A percentile compares a stretch with the other conserved stretches of the same genome.
These are phyloP conservation scores for Engraulis encrasicolus DNA, from an alignment of 2,113 vertebrate species.

Conservation along the genomic window DNA sequence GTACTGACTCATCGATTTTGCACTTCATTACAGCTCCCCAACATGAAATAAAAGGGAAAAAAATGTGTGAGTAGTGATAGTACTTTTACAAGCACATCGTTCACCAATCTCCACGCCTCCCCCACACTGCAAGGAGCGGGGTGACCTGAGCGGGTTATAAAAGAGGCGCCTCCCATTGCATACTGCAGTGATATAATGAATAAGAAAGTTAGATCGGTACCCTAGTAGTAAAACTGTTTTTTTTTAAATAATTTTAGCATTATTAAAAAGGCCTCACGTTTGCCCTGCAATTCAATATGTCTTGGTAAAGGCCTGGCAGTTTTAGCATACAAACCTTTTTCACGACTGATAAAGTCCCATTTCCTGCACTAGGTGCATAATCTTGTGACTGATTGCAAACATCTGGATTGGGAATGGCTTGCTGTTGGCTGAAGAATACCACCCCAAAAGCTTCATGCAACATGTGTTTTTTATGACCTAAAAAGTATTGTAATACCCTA, in stretches of 20 bases:
- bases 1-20: not conserved
- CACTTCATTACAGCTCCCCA: not conserved
- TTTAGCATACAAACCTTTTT: constrained; percentile 53
- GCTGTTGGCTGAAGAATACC: constrained; percentile 54
- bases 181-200: not conserved
- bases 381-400: constrained; percentile 67
- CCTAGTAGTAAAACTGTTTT: constrained; percentile 14
- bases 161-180: not conserved
- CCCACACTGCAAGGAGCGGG: not conserved
- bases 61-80: not conserved
- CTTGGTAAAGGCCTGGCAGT: constrained; percentile 33
- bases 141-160: not conserved
- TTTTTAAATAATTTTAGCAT: constrained; percentile 52
- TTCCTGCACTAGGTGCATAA: constrained; percentile 68
- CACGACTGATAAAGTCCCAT: constrained; percentile 67
- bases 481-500: not conserved
- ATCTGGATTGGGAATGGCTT: constrained; percentile 71
- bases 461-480: constrained; percentile 34
- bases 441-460: constrained; percentile 42
- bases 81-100: not conserved
- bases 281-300: constrained; percentile 59
- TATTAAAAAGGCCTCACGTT: constrained; percentile 54
- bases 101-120: not conserved
- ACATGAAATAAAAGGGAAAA: not conserved
- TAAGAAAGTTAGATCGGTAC: not conserved